A percentile compares a stretch with the other conserved stretches of the same genome.
phyloP scores from a whole-genome alignment of 1,140 invertebrate species.

The Lordiphosa collinella region DNA sequence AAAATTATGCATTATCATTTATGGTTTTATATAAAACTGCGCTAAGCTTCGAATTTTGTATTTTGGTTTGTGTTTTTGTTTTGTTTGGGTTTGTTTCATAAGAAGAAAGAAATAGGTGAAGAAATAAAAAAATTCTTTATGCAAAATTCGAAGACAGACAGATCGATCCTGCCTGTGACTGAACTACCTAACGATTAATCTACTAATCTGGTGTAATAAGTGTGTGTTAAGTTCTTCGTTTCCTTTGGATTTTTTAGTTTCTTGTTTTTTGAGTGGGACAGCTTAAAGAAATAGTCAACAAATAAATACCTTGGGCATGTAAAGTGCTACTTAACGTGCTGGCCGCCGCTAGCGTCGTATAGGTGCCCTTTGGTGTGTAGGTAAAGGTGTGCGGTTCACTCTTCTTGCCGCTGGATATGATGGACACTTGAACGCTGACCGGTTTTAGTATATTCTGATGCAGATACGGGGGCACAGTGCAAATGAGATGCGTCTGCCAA shows the following conservation, averaged over 20 bases:
- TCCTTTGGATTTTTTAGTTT: conserved; percentile 5
- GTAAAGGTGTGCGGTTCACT: conserved; percentile 93
- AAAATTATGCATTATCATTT: too few species aligned
- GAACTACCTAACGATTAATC: neutral
- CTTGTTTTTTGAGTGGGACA: conserved; percentile 3
- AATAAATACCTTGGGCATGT: conserved; percentile 78
- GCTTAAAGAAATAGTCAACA: conserved; percentile 54
- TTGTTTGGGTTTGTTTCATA: neutral
- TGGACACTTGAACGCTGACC: conserved; percentile 87
- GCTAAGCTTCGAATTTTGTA: conserved; percentile 2
- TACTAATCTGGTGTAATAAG: neutral
- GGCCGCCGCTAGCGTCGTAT: conserved; percentile 70
- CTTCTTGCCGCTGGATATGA: conserved; percentile 91
- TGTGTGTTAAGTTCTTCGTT: conserved; percentile 1
- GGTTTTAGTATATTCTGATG: conserved; percentile 84
- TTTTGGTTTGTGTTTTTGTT: conserved; percentile 10
- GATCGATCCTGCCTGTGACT: conserved; percentile 24
- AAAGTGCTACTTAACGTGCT: conserved; percentile 75
- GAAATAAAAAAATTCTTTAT: too few species aligned
- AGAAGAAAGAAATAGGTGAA: too few species aligned
- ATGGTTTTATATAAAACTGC: conserved; percentile 3
- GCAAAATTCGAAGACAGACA: too few species aligned
- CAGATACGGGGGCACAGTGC: conserved; percentile 91
- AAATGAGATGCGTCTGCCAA: conserved; percentile 93
- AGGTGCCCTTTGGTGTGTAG: conserved; percentile 84